Percentiles rank a stretch among this genome's conserved stretches.
Evolutionary conservation across 2,113 vertebrate species (phyloP).

Genomic region (Psammodynastes pulverulentus): DNA sequence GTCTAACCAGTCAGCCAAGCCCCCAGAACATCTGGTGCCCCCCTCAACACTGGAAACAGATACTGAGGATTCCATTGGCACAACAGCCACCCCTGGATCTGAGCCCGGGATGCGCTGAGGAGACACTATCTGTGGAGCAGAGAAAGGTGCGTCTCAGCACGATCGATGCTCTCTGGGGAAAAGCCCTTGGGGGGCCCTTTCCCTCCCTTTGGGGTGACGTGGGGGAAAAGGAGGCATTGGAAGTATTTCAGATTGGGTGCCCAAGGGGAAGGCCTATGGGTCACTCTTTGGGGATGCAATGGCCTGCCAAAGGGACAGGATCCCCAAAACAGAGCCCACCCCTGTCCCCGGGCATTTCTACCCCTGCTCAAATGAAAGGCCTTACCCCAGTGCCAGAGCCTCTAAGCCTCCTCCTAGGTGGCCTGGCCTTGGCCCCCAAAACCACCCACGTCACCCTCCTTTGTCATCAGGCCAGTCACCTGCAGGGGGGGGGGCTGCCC

Average conservation of each 20-base stretch:
- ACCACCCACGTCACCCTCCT: not conserved
- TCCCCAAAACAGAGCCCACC: not conserved
- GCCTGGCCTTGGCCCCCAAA: too few relatives aligned
- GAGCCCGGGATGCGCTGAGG: not conserved
- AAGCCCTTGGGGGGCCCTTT: not conserved
- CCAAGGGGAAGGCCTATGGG: not conserved
- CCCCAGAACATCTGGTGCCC: not conserved
- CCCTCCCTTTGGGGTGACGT: not conserved
- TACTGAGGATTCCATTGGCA: too few relatives aligned
- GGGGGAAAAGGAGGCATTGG: not conserved
- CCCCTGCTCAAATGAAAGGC: not conserved
- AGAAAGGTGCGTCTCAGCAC: not conserved
- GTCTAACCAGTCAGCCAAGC: not conserved
- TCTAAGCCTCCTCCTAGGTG: not conserved
- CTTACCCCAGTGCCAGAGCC: too few relatives aligned
- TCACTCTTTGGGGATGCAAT: not conserved
- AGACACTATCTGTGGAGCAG: not conserved
- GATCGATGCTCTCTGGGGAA: not conserved
- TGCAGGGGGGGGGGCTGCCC: not conserved
- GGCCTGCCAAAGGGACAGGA: not conserved
- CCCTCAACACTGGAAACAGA: not conserved
- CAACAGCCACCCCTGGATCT: not conserved
- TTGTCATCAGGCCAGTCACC: not conserved
- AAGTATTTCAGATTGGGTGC: not conserved
- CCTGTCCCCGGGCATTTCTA: not conserved